A percentile compares a stretch with the other conserved stretches of the same genome.
These are phyloP conservation scores for Sylvilagus bachmani DNA, from an alignment of 2,113 vertebrate species.

Conservation along the genomic window DNA sequence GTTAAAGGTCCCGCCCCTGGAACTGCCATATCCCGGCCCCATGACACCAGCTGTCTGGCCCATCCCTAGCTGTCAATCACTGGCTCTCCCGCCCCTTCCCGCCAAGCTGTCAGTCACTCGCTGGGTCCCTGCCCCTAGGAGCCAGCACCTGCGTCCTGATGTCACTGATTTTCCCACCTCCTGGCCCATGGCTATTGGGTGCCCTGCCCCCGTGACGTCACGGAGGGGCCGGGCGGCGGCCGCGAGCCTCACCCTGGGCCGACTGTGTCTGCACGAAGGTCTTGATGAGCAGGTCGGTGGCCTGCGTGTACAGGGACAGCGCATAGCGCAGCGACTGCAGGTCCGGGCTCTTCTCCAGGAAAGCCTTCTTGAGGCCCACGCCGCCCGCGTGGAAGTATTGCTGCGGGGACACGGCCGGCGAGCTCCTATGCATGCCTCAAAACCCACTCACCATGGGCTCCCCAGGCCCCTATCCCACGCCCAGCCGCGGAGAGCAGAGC, in stretches of 20 bases:
- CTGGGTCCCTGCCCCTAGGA: too few relatives aligned
- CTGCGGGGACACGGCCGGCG: conserved; percentile 81
- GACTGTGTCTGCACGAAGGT: conserved; percentile 98
- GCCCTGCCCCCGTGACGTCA: background rate
- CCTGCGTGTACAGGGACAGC: conserved; percentile 98
- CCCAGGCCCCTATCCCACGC: background rate
- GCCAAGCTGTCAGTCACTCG: background rate
- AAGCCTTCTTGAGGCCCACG: conserved; percentile 98
- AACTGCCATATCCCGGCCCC: background rate
- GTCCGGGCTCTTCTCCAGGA: conserved; percentile 98
- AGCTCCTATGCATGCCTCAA: background rate
- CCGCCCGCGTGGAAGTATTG: conserved; percentile 99
- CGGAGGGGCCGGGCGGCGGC: background rate
- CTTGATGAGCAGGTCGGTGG: conserved; percentile 98
- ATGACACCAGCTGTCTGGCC: background rate
- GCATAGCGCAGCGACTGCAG: conserved; percentile 97
- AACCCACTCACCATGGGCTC: background rate
- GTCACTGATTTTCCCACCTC: background rate
- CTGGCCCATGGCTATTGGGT: background rate
- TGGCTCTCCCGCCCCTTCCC: background rate
- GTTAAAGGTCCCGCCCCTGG: background rate
- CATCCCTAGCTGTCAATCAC: background rate
- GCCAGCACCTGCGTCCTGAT: background rate
- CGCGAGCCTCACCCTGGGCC: conserved; percentile 91
- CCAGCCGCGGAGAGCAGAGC: background rate